Base-by-base conservation (phyloP, 2,888 invertebrate genomes). In the Dioctria linearis region DNA sequence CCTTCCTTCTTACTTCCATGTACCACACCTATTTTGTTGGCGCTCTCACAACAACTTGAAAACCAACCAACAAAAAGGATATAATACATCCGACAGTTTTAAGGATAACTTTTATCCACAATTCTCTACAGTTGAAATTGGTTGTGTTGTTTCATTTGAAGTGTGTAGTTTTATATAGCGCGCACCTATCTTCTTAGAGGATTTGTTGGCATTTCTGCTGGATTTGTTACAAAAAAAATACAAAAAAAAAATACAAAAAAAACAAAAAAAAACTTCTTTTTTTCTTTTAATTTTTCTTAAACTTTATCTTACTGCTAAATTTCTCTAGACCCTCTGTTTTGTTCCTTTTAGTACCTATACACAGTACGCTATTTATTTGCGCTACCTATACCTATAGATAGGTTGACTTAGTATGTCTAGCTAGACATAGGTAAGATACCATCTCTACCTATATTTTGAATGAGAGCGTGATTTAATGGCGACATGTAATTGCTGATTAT, bases 401-500 rank as follows among this genome's bases (percentile, higher is more conserved):
- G 25, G 25, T 25, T 25, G 25, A 0, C 25, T 25, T 25, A 25
- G 25, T 25, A 25, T 0, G 2, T 25, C 25, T 25, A 25, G 25
- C 25, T 25, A 25, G 25, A 2, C n/a, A n/a, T 25, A 25, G 25
- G 25, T 25, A 25, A 25, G 25, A 25, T 25, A 25, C 25, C 25
- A 25, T 25, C 25, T 25, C 25, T 25, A 25, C 25, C 25, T 25
- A 25, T 25, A 25, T 25, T 25, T 25, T 25, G 25, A 25, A 25
- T 25, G 25, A 25, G 25, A 25, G 11, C 42, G 65, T 49, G 65
- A 80, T 76, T 80, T 80, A 80, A 80, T 80, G 80, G 66, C 46
- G 39, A 59, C 80, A 59, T 80, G 76, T 80, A 80, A 80, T 80
- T 80, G 80, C 80, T 75, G 75, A 67, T 80, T 80, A 80, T 80